Evolutionary conservation across 2,888 invertebrate species (phyloP), one percentile per base, ranked within the genome.

Genomic region (Reticulitermes lucifugus): DNA sequence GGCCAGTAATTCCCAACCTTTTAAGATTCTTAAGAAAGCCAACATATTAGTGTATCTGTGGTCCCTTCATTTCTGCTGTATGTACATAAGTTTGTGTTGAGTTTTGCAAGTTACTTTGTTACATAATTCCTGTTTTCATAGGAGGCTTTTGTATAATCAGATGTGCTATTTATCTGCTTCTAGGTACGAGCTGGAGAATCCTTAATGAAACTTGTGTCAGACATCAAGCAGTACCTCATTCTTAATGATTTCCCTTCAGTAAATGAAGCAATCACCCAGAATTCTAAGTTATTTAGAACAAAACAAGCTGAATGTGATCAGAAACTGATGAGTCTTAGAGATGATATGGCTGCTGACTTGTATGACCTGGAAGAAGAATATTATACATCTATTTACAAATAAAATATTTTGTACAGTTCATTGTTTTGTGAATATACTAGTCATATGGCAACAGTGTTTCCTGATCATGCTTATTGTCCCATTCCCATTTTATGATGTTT

Each of bases 201-300:
- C 0, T 91, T 99, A 43, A 97, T 98, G 96, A 99, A 99, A 91
- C 92, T 99, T 51, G 98, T 99, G 0, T 98, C 98, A 0, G 99
- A 99, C 90, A 97, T 99, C 87, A 99, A 99, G 89, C 99, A 99
- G 90, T 99, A 99, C 91, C 92, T 99, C 77, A 98, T 99, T 89
- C 93, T 99, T 35, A 99, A 99, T 91, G 99, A 99, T 91, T 99
- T 99, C 90, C 98, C 98, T 77, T 98, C 98, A 1, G 98, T 99
- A 0, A 99, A 99, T 90, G 98, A 99, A 89, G 97, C 98, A 0
- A 99, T 99, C 87, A 95, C 96, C n/a, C 96, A 96, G 88, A 98
- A 98, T 90, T 97, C 97, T 0, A 96, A 97, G 90, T 91, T 98
- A 21, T 98, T 97, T 89, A 94, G 97, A 85, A 96, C 96, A 0